These are phyloP conservation scores for Nemotelus nigrinus DNA, from an alignment of 2,888 invertebrate genomes.

Conservation along the genomic window DNA sequence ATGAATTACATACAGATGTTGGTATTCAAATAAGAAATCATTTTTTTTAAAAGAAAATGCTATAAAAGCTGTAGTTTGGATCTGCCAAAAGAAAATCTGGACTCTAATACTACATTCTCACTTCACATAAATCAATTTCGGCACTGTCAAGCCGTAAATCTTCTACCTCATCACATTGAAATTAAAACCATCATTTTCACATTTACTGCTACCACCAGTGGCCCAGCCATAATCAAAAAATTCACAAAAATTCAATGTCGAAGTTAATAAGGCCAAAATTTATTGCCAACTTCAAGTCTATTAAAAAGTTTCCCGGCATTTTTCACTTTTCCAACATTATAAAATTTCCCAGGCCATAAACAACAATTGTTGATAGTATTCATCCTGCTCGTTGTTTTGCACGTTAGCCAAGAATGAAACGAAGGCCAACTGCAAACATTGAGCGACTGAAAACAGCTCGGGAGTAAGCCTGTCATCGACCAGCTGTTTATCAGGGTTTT, in stretches of 20 bases:
- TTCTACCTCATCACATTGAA: too few species aligned
- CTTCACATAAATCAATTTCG: too few species aligned
- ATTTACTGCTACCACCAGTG: too few species aligned
- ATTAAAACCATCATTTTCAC: too few species aligned
- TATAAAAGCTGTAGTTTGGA: too few species aligned
- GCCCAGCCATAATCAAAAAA: constrained; percentile 20
- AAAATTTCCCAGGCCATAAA: constrained; percentile 38
- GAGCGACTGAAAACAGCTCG: background rate
- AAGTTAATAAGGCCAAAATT: constrained; percentile 37
- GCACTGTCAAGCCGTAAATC: too few species aligned
- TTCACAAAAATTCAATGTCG: constrained; percentile 11
- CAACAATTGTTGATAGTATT: constrained; percentile 34
- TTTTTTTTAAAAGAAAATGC: too few species aligned
- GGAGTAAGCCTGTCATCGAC: constrained; percentile 33
- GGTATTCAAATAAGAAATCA: too few species aligned
- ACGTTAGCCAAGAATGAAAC: background rate
- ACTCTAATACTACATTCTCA: too few species aligned
- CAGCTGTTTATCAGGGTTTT: constrained; percentile 31
- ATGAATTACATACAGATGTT: too few species aligned
- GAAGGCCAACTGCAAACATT: background rate
- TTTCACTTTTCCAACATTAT: constrained; percentile 14
- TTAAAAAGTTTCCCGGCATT: constrained; percentile 35
- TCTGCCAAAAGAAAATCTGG: too few species aligned
- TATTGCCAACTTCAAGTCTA: constrained; percentile 33
- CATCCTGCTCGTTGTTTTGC: constrained; percentile 18